Conservation (phyloP, 2,797 vertebrate genomes). For the Pseudochirops corinnae region DNA sequence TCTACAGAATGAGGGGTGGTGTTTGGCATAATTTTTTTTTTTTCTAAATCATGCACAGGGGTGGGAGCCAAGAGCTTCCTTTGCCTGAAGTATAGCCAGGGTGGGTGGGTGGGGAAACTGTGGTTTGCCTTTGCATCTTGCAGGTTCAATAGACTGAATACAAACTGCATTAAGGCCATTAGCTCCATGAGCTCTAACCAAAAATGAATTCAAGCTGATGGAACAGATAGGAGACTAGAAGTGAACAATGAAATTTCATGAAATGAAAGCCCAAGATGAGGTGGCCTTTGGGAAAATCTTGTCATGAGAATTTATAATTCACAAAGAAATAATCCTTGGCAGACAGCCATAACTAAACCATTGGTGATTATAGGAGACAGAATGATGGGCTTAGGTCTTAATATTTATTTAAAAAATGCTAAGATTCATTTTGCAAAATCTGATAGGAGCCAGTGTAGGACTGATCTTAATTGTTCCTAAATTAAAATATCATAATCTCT, state of each 20-base stretch:
- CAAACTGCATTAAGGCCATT: slow-evolving; percentile 27
- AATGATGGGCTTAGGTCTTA: neutral
- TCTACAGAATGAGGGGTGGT: slow-evolving; percentile 53
- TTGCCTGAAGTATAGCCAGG: slow-evolving; percentile 25
- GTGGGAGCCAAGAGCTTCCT: slow-evolving; percentile 21
- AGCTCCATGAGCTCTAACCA: slow-evolving; percentile 36
- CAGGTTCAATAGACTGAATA: slow-evolving; percentile 18
- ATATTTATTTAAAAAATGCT: slow-evolving; percentile 2
- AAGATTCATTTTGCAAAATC: slow-evolving; percentile 50
- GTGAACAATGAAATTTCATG: neutral
- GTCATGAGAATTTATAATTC: slow-evolving; percentile 44
- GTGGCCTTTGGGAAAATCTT: slow-evolving; percentile 28
- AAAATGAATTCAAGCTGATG: slow-evolving; percentile 36
- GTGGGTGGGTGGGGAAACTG: neutral
- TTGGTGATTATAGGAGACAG: neutral
- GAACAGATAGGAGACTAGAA: slow-evolving; percentile 2
- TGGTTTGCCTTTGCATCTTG: slow-evolving; percentile 10
- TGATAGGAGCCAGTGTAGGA: slow-evolving; percentile 24
- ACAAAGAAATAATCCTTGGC: slow-evolving; percentile 54
- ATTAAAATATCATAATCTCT: neutral
- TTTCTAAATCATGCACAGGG: slow-evolving; percentile 6
- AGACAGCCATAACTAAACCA: slow-evolving; percentile 3
- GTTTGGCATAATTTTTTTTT: slow-evolving; percentile 60
- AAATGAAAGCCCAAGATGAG: slow-evolving; percentile 47
- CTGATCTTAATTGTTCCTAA: slow-evolving; percentile 44